Base-by-base conservation (phyloP, 2,797 vertebrate genomes). In the Pseudomugil tenellus region DNA sequence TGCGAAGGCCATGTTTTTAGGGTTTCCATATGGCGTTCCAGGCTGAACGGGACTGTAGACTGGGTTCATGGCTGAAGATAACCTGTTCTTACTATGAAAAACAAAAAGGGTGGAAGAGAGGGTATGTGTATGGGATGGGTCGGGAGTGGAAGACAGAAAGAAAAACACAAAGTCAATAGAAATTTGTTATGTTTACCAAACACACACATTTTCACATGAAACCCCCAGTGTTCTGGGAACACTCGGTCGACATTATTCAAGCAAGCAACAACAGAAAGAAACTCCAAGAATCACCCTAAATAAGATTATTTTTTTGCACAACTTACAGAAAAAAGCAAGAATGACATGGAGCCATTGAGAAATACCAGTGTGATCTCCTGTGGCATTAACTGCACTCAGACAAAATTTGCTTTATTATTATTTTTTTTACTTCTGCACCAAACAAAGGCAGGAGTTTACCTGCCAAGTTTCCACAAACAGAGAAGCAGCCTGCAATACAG, bases 1-100 rank as follows among this genome's bases (percentile, higher is more conserved):
- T 92, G 98, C 90, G 21, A 99, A 99, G 26, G 98, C 95, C 97
- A 99, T 97, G 91, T 97, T 99, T 93, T 99, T 99, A 55, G 96
- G 96, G 92, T 98, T 99, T 91, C 96, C 97, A 0, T 99, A 99
- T 46, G 97, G 98, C 86, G 96, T 95, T 91, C 97, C 97, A 66
- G 97, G 96, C 86, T 99, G 98, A 85, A 98, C 96, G 51, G 98
- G 96, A 94, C 97, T 99, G 92, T 99, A 99, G 93, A 99, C 96
- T 65, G 98, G 98, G 92, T 99, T 99, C 98, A 99, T 99, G 79
- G 89, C 94, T 93, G 96, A 96, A 95, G 96, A 94, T 94, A 89
- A 84, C 91, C 94, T 96, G 95, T 91, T 95, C 95, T 98, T 95
- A 68, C 94, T 94, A 86, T 69, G 56, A 90, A 49, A 76, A 82